Conservation (phyloP, 2,113 vertebrate species). For the Coreoperca whiteheadi region DNA sequence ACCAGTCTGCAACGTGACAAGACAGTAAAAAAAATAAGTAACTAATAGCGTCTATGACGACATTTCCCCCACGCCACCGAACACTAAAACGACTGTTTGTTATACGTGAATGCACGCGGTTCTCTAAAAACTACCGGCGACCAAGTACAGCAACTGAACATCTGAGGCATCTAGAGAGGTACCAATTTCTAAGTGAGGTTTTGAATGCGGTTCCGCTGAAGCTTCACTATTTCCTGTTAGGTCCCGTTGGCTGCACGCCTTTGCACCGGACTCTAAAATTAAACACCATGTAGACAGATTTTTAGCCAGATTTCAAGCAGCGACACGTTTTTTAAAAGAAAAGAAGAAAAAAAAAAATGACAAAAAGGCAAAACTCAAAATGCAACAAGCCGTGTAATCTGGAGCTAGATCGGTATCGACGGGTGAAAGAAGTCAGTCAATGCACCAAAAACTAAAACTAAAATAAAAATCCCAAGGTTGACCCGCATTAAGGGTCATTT, state of each 20-base stretch:
- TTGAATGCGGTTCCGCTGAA: neutral
- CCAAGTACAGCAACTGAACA: neutral
- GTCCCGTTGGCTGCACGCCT: neutral
- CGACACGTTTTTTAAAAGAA: neutral
- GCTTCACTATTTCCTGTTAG: neutral
- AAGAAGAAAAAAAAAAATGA: neutral
- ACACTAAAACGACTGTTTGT: neutral
- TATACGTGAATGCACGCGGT: neutral
- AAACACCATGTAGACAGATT: neutral
- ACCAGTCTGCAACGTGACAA: neutral
- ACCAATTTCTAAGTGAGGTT: neutral
- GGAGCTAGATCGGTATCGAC: accelerated
- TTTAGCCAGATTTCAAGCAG: neutral
- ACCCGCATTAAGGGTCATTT: slow-evolving; percentile 44
- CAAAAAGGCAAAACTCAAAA: too few species aligned
- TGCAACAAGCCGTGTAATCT: neutral
- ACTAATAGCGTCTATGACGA: neutral
- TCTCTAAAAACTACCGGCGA: neutral
- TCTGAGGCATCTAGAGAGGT: neutral
- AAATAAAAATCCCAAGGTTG: neutral
- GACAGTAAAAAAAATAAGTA: neutral
- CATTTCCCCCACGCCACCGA: neutral
- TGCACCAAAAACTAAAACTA: neutral
- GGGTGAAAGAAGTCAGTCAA: neutral
- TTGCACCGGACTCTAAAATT: neutral